Base-by-base conservation (phyloP, 30 jellyfish, hydroid and myxozoan species). In the Hydractinia symbiolongicarpus region DNA sequence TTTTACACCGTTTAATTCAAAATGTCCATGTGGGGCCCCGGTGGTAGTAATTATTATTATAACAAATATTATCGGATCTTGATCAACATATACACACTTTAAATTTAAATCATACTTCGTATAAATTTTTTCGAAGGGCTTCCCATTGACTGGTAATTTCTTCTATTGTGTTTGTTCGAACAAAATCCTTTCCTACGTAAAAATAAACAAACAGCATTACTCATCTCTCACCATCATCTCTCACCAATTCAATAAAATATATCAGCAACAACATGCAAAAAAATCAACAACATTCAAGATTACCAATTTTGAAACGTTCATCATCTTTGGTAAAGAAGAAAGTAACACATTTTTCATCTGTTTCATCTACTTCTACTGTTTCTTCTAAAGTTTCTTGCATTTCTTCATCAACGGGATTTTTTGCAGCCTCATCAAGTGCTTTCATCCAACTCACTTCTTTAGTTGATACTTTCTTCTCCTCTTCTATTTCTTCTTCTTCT, bases 301-400 rank as follows among this genome's bases (percentile, higher is more conserved):
- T 76, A 79, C 75, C 85, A 8, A 61, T 54, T 73, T 58, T 53
- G 67, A 86, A 55, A 9, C 95, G 83, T 6, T 79, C 86, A 70
- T 86, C 95, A 73, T 86, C 89, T 21, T 61, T 69, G 8, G 75
- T 58, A 68, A 86, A 86, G 82, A 86, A 86, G 85, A 86, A 78
- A 57, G 17, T 50, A 10, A 50, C 76, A 57, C 74, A 57, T 73
- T 72, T 71, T 17, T 54, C 67, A 73, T 54, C 82, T 53, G 75
- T 4, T 4, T 72, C 3, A 9, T 49, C 73, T 5, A 53, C 1
- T 8, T 60, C 55, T n/a, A 5, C 50, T 61, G 40, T 14, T 30
- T 52, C 81, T 53, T 77, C 15, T 7, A 4, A 0, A 1, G 55
- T 53, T 17, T 53, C 85, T 52, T 57, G 55, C 53, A 54, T 13